phyloP scores from a whole-genome alignment of 2,888 invertebrate genomes.

The Chesias legatella region DNA sequence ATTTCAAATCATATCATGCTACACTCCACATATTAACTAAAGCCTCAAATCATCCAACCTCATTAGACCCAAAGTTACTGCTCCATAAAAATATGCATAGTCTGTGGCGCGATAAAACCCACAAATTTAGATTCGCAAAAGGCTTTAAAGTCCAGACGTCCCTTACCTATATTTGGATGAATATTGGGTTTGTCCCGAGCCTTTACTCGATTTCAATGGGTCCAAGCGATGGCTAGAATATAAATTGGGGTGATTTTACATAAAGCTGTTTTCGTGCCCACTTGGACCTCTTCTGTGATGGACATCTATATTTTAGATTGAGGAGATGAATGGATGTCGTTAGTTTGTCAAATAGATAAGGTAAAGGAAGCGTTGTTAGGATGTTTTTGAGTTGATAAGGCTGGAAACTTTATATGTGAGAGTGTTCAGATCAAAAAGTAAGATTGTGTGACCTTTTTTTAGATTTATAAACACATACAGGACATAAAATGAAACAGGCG shows the following conservation, averaged over 20 bases:
- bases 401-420: too few relatives aligned
- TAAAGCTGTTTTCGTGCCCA: slow-evolving; percentile 16
- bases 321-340: too few relatives aligned
- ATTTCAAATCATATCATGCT: too few relatives aligned
- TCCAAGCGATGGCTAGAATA: slow-evolving; percentile 18
- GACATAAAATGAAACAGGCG: too few relatives aligned
- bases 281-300: slow-evolving; percentile 5
- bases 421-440: too few relatives aligned
- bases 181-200: slow-evolving; percentile 16
- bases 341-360: too few relatives aligned
- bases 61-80: not conserved
- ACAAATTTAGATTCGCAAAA: not conserved
- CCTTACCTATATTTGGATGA: slow-evolving; percentile 4
- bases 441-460: too few relatives aligned
- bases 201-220: slow-evolving; percentile 24
- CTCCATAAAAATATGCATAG: not conserved
- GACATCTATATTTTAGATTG: too few relatives aligned
- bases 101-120: not conserved
- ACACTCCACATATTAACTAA: not conserved
- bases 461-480: too few relatives aligned
- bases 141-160: slow-evolving; percentile 1
- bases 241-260: slow-evolving; percentile 23
- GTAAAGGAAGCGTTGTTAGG: too few relatives aligned
- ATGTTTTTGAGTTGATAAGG: too few relatives aligned
- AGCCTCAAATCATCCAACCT: not conserved